Evolutionary conservation across 1,140 invertebrate species (phyloP), one percentile per base, ranked within the genome.

Genomic region (Caenorhabditis brenneri): DNA sequence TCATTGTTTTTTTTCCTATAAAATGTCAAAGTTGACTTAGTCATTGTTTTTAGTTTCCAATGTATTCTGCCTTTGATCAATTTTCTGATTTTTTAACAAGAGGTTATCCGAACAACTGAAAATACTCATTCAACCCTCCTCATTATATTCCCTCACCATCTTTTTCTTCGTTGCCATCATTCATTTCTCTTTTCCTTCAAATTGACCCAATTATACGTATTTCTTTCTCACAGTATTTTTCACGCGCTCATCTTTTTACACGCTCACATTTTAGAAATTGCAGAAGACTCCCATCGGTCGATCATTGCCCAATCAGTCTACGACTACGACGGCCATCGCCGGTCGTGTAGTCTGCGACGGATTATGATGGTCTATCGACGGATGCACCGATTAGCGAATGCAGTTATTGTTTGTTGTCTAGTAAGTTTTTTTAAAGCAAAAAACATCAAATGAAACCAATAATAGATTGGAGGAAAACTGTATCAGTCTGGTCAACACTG

Each of bases 291-390:
- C 24, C 10, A 36, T n/a, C 31, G 19, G 9, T n/a, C 7, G 31
- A 65, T 36, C 58, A 36, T 65, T n/a, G 53, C 31, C 24, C 10
- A 27, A 65, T 65, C 58, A 36, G 58, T 65, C 58, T 10, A 36
- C 31, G 58, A 46, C 65, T 15, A 74, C 65, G 29, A 74, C 65
- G 58, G 58, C 58, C 48, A n/a, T n/a, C 36, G 36, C 65, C 33
- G 36, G 65, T 24, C 65, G 65, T 74, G 36, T 19, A 74, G 33
- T 22, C 65, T 27, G 6, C 65, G 36, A 31, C 36, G 22, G 36
- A 74, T 42, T 46, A 74, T 74, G 65, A 74, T 74, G 36, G 65
- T 74, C 65, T 74, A 74, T 74, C 33, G 65, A 74, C 65, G 65
- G 36, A 74, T 74, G 36, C 65, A 74, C 36, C 36, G 65, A 24